Evolutionary conservation across 2,888 invertebrate genomes (phyloP), one percentile per base, ranked within the genome.

Genomic region (Mamestra brassicae): DNA sequence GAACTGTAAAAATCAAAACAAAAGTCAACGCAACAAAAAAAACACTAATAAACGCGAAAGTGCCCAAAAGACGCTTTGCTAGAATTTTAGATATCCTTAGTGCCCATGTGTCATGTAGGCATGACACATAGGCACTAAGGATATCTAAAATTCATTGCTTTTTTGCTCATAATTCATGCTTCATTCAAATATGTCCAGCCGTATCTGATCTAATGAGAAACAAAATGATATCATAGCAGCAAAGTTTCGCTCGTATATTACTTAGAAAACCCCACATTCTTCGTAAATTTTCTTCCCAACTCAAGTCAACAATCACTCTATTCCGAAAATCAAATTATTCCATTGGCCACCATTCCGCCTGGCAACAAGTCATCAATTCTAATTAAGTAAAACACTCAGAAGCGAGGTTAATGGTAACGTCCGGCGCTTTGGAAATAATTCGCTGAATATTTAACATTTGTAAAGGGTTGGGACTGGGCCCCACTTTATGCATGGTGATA

Each of bases 401-500:
- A 61, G 34, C 60, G 54, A 50, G 65, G 72, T 57, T 74, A 55
- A 57, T 68, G 47, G 68, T 73, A 75, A 70, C 64, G 38, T 71
- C 8, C 38, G 72, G 61, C 45, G 55, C 64, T 64, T 72, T 58
- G 15, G 36, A 83, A 72, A 80, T 77, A 76, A 82, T 85, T 75
- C 74, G 58, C 68, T 84, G 85, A 81, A 83, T 85, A 85, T 76
- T 76, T 78, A 81, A 61, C 61, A 76, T 71, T 76, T 70, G 74
- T 76, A 63, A 74, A 76, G 69, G 77, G 66, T 71, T 63, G 17
- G 10, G 17, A 54, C 17, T 26, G 17, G 47, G 26, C 60, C 34
- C 15, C 55, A 50, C 13, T 60, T 60, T 62, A 69, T 58, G 36
- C 66, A 54, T 34, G 45, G 61, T 45, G 26, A 36, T 17, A 75